Percentiles rank a stretch among this genome's conserved stretches.
Conservation (phyloP, 2,797 vertebrate genomes). For the Chiloscyllium punctatum region DNA sequence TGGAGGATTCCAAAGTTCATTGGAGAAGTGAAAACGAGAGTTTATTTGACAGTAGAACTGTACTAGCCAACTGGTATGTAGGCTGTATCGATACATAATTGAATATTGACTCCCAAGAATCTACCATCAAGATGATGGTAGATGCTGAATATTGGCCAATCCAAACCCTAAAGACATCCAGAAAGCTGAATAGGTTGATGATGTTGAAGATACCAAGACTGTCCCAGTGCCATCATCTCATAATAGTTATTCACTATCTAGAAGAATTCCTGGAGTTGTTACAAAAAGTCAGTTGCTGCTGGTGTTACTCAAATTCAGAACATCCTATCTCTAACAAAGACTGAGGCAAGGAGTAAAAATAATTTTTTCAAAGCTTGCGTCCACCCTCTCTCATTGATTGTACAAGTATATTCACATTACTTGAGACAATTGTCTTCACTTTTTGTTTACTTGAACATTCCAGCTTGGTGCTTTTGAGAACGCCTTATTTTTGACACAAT, state of each 20-base stretch:
- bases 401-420: not conserved
- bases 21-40: not conserved
- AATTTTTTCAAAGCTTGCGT: not conserved
- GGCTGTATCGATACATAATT: not conserved
- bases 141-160: not conserved
- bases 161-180: not conserved
- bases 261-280: not conserved
- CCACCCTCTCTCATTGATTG: not conserved
- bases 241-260: not conserved
- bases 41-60: not conserved
- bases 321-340: not conserved
- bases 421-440: not conserved
- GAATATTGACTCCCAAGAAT: not conserved
- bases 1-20: not conserved
- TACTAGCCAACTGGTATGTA: not conserved
- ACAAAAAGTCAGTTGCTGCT: not conserved
- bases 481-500: not conserved
- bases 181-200: not conserved
- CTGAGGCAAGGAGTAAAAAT: not conserved
- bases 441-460: not conserved
- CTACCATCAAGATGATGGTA: not conserved
- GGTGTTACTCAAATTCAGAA: not conserved
- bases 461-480: not conserved
- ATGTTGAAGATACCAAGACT: not conserved
- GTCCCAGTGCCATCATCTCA: not conserved